Evolutionary conservation across 2,888 invertebrate genomes (phyloP), one percentile per base, ranked within the genome.

Genomic region (Asteroscopus sphinx): DNA sequence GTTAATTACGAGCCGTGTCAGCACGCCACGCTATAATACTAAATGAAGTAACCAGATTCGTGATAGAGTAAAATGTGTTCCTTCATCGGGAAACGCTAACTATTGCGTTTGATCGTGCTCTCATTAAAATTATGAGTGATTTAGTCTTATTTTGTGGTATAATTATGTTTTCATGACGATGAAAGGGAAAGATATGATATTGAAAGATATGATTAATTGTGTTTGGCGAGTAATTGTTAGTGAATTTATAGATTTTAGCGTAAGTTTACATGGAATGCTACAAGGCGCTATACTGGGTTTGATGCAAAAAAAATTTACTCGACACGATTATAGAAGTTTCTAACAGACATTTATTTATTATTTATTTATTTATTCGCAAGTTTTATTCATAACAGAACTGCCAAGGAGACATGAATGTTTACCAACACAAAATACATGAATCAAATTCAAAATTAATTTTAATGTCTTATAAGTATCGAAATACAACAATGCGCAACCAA

Each of bases 41-140:
- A 69, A 69, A 64, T 68, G 70, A 68, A 70, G 58, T 73, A 76
- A 76, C 75, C 60, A 58, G 67, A 58, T 73, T 83, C 85, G 84
- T 85, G 84, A 84, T 84, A 82, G 82, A 82, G 78, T 85, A 82
- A 77, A 79, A 73, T 76, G 68, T 78, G 41, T 39, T 54, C 49
- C 44, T 55, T 60, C 56, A 52, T 60, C 54, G 61, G 60, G 45
- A 72, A 76, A 62, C 54, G 41, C 40, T 35, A 42, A 44, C 47
- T 47, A 30, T 47, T 47, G 57, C 63, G 6, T 55, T 48, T 45
- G 42, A 71, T 68, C 72, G 72, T 59, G 71, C 9, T 48, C 37
- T 52, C n/a, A 30, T 65, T 53, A 47, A 39, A 49, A 69, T 69
- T 51, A 65, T 65, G 35, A 65, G 36, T 65, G 58, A 70, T 70